Evolutionary conservation across 2,113 vertebrate genomes (phyloP).

Genomic region (Triplophysa siluroides): DNA sequence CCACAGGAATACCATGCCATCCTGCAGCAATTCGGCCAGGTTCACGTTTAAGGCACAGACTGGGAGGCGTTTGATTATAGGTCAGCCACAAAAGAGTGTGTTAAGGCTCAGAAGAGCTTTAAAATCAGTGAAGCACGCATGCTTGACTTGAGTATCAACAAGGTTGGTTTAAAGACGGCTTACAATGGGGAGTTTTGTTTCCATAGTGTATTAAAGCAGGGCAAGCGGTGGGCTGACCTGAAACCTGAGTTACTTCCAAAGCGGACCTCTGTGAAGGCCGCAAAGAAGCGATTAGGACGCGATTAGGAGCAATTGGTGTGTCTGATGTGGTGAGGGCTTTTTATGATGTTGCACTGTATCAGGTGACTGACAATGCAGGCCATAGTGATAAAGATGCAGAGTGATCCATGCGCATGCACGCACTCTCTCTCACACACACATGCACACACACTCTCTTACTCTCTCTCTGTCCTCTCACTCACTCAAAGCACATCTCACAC

Average conservation of each 20-base stretch:
- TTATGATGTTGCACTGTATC: not conserved
- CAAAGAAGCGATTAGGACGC: conserved; percentile 4
- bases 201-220: conserved; percentile 13
- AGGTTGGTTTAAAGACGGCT: not conserved
- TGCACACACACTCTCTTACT: too few relatives aligned
- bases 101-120: conserved; percentile 11
- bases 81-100: not conserved
- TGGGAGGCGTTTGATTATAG: conserved; percentile 27
- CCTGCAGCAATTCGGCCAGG: not conserved
- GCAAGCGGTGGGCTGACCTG: conserved; percentile 20
- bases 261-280: not conserved
- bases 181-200: conserved; percentile 12
- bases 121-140: conserved; percentile 24
- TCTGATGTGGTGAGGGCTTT: conserved; percentile 14
- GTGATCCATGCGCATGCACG: not conserved
- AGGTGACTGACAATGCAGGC: not conserved
- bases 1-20: conserved; percentile 14
- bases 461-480: too few relatives aligned
- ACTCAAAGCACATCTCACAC: too few relatives aligned
- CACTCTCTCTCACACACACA: too few relatives aligned
- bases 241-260: conserved; percentile 12
- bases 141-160: conserved; percentile 14
- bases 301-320: conserved; percentile 18
- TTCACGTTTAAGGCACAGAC: not conserved
- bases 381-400: not conserved